Evolutionary conservation across 2,888 invertebrate genomes (phyloP).

Genomic region (Dasypogon diadema): DNA sequence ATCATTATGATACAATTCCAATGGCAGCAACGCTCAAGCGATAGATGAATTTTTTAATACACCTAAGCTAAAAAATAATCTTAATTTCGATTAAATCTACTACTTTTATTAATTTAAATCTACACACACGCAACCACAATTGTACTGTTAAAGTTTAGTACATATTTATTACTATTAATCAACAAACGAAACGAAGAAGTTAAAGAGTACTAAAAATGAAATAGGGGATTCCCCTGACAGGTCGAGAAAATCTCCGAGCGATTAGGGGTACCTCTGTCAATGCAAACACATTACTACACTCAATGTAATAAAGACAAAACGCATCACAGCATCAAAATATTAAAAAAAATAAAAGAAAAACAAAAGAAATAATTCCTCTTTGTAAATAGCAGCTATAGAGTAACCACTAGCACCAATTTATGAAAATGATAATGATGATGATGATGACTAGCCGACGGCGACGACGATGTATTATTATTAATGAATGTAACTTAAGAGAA

Average conservation of each 20-base stretch:
- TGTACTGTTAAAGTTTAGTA: constrained; percentile 29
- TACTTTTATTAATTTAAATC: constrained; percentile 44
- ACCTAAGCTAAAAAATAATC: constrained; percentile 19
- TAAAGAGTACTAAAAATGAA: neutral
- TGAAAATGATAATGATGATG: too few species aligned
- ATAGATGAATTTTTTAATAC: constrained; percentile 51
- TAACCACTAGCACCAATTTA: constrained; percentile 36
- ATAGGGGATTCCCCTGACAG: neutral
- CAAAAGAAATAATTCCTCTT: constrained; percentile 8
- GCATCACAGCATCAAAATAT: constrained; percentile 11
- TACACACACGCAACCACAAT: constrained; percentile 36
- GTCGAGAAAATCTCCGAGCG: too few species aligned
- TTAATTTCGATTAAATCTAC: constrained; percentile 39
- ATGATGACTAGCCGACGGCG: constrained; percentile 34
- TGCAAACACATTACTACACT: neutral
- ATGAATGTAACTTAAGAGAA: constrained; percentile 39
- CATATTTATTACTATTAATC: constrained; percentile 33
- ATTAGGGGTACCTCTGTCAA: too few species aligned
- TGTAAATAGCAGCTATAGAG: constrained; percentile 45
- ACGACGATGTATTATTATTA: constrained; percentile 45
- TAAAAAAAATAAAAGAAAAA: too few species aligned
- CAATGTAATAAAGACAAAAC: neutral
- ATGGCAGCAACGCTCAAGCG: constrained; percentile 64
- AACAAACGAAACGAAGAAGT: neutral
- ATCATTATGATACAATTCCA: constrained; percentile 65